These are phyloP conservation scores for Allophyes oxyacanthae DNA, from an alignment of 2,888 invertebrate species.

Conservation along the genomic window DNA sequence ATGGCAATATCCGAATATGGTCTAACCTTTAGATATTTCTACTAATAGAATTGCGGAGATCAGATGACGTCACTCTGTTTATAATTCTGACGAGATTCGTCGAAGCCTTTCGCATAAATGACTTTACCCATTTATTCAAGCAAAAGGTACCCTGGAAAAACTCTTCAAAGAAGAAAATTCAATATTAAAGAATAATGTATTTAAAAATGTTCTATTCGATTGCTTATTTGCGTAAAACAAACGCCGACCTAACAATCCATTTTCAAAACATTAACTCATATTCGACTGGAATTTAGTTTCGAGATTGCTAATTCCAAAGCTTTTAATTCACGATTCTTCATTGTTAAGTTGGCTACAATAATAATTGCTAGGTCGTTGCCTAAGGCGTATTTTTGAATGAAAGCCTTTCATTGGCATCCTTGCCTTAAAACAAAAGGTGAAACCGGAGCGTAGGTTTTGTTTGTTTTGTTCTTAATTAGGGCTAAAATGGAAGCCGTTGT, in stretches of 20 bases:
- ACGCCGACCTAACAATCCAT: slow-evolving; percentile 8
- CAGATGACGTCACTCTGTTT: too few relatives aligned
- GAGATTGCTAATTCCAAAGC: slow-evolving; percentile 52
- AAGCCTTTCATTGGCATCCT: slow-evolving; percentile 52
- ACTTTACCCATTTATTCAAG: too few relatives aligned
- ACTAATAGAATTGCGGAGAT: too few relatives aligned
- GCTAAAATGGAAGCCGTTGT: slow-evolving; percentile 31
- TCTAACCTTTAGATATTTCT: too few relatives aligned
- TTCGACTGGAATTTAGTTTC: slow-evolving; percentile 48
- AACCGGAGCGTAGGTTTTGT: slow-evolving; percentile 61
- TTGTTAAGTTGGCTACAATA: slow-evolving; percentile 67
- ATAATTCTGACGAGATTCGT: too few relatives aligned
- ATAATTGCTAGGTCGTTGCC: slow-evolving; percentile 63
- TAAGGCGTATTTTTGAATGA: slow-evolving; percentile 67
- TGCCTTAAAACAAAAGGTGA: slow-evolving; percentile 66
- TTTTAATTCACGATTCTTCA: slow-evolving; percentile 62
- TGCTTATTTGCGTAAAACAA: slow-evolving; percentile 13
- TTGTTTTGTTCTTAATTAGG: slow-evolving; percentile 68
- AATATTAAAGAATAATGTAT: too few relatives aligned
- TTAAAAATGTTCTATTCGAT: neutral
- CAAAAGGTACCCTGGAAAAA: too few relatives aligned
- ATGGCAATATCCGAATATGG: too few relatives aligned
- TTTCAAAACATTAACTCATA: slow-evolving; percentile 45
- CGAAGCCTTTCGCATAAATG: too few relatives aligned
- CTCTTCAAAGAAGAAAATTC: too few relatives aligned